Conservation (phyloP, 2,797 vertebrate species). For the Enteromius argenteus region DNA sequence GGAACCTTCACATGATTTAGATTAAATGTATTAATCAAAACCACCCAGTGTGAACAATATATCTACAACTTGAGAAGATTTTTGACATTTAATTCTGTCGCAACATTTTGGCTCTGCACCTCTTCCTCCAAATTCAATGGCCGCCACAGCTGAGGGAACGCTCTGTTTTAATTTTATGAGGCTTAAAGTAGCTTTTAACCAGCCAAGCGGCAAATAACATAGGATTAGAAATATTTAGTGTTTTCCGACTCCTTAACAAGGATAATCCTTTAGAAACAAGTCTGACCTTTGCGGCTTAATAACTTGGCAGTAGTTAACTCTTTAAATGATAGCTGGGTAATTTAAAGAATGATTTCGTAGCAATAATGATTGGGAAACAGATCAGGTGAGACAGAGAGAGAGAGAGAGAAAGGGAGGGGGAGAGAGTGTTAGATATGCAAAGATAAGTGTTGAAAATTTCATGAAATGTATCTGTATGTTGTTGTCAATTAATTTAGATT, state of each 20-base stretch:
- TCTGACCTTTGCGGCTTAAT: slow-evolving; percentile 80
- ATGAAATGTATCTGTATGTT: slow-evolving; percentile 8
- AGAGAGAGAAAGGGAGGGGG: neutral
- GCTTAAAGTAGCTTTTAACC: slow-evolving; percentile 97
- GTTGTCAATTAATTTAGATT: neutral
- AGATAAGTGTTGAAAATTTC: slow-evolving; percentile 16
- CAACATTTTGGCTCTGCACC: slow-evolving; percentile 96
- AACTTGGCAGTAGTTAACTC: slow-evolving; percentile 56
- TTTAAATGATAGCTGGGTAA: slow-evolving; percentile 62
- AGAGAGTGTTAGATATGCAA: neutral
- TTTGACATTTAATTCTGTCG: slow-evolving; percentile 99
- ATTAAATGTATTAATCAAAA: slow-evolving; percentile 99
- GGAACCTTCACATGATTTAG: slow-evolving; percentile 98
- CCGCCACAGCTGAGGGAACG: slow-evolving; percentile 90
- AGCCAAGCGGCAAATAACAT: slow-evolving; percentile 98
- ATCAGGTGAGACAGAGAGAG: slow-evolving; percentile 13
- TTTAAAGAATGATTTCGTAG: slow-evolving; percentile 57
- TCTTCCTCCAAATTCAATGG: slow-evolving; percentile 88
- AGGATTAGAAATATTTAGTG: slow-evolving; percentile 98
- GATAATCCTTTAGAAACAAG: slow-evolving; percentile 86
- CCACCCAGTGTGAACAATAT: slow-evolving; percentile 98
- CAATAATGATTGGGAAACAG: slow-evolving; percentile 48
- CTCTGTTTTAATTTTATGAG: slow-evolving; percentile 98
- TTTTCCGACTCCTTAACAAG: slow-evolving; percentile 95
- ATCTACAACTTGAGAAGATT: slow-evolving; percentile 98